phyloP scores from a whole-genome alignment of 2,797 vertebrate species.

The Cottoperca gobio region DNA sequence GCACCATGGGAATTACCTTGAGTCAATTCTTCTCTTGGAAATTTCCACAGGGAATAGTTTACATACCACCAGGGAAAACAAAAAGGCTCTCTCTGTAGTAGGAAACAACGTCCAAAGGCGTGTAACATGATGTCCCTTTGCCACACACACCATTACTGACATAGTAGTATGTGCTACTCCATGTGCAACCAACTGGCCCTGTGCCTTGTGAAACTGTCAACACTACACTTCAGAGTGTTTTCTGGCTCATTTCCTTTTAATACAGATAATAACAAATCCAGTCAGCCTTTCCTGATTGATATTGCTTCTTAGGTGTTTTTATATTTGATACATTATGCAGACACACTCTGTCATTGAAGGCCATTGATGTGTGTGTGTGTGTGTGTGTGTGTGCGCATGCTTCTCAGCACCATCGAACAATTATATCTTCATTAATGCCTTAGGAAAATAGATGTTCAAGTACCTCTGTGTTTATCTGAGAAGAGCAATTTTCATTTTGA shows the following conservation, averaged over 20 bases:
- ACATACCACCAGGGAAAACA: constrained; percentile 14
- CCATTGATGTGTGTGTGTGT: not conserved
- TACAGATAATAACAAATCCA: not conserved
- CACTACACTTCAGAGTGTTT: not conserved
- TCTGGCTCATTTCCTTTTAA: not conserved
- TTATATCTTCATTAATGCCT: not conserved
- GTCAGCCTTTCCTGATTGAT: not conserved
- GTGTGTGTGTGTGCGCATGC: not conserved
- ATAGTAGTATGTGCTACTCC: not conserved
- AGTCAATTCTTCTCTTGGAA: constrained; percentile 6
- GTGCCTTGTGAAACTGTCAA: not conserved
- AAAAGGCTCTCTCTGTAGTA: not conserved
- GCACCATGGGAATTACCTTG: constrained; percentile 32
- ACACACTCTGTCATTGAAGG: not conserved
- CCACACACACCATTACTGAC: not conserved
- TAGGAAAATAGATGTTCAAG: not conserved
- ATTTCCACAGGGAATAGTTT: constrained; percentile 9
- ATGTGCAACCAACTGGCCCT: not conserved
- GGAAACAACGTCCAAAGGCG: not conserved
- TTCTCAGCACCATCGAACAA: not conserved
- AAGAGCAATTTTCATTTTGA: not conserved
- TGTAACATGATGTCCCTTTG: not conserved
- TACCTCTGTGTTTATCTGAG: not conserved
- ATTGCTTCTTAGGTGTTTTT: not conserved
- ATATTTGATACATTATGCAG: not conserved